Evolutionary conservation across 2,113 vertebrate genomes (phyloP).

Genomic region (Excalfactoria chinensis): DNA sequence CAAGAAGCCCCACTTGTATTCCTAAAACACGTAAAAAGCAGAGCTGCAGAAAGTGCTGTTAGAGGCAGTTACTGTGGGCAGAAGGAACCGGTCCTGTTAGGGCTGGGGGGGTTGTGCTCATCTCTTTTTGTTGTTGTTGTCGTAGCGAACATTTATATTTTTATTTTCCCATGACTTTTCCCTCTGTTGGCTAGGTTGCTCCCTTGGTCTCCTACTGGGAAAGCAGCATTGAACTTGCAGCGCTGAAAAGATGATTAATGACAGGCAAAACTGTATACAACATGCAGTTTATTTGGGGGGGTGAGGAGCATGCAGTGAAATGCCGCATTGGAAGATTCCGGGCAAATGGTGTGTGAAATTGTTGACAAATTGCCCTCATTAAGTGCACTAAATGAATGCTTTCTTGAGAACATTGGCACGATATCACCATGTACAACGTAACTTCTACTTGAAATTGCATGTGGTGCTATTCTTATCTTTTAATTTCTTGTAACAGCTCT

Average conservation of each 20-base stretch:
- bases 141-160: slow-evolving; percentile 36
- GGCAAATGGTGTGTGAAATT: slow-evolving; percentile 84
- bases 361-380: slow-evolving; percentile 85
- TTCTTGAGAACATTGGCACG: slow-evolving; percentile 63
- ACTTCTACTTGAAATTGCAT: slow-evolving; percentile 32
- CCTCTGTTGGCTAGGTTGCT: slow-evolving; percentile 53
- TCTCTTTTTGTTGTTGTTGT: not conserved
- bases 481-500: slow-evolving; percentile 45
- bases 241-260: slow-evolving; percentile 81
- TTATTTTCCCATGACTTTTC: slow-evolving; percentile 58
- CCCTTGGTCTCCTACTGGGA: slow-evolving; percentile 56
- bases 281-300: slow-evolving; percentile 69
- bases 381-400: slow-evolving; percentile 73
- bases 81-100: not conserved
- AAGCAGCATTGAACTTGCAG: slow-evolving; percentile 65
- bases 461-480: slow-evolving; percentile 62
- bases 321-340: slow-evolving; percentile 69
- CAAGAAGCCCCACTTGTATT: not conserved
- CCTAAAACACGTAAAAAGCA: not conserved
- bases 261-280: slow-evolving; percentile 66
- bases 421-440: slow-evolving; percentile 36
- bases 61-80: not conserved
- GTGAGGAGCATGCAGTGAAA: slow-evolving; percentile 57
- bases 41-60: not conserved
- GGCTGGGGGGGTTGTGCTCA: not conserved